Evolutionary conservation across 92 coral and sea anemone genomes (phyloP).

Genomic region (Palythoa caribaeorum): DNA sequence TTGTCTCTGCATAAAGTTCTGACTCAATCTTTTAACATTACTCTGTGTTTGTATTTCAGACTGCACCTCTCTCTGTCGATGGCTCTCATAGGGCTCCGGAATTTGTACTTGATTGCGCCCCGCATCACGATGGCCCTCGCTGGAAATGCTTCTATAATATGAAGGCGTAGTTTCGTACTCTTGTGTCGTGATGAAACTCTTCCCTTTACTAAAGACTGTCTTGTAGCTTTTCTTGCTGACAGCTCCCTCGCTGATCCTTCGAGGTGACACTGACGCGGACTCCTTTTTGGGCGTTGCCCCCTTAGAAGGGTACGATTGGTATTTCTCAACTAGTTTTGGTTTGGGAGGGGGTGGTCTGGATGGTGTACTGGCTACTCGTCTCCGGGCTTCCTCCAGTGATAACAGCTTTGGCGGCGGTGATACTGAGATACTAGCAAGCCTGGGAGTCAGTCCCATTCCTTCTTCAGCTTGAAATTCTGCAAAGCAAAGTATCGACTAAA

Average conservation of each 20-base stretch:
- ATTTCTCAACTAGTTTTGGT: conserved; percentile 52
- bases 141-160: conserved; percentile 63
- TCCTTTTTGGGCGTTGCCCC: conserved; percentile 52
- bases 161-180: conserved; percentile 70
- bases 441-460: conserved; percentile 65
- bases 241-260: conserved; percentile 61
- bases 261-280: conserved; percentile 58
- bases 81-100: conserved; percentile 35
- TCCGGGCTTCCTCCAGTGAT: conserved; percentile 95
- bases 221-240: conserved; percentile 65
- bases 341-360: conserved; percentile 67
- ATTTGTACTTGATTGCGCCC: background rate
- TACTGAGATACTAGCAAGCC: conserved; percentile 93
- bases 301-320: conserved; percentile 55
- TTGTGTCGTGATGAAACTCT: conserved; percentile 68
- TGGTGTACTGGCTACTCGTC: conserved; percentile 80
- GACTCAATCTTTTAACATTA: background rate
- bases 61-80: conserved; percentile 21
- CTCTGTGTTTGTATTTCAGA: background rate
- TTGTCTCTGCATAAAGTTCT: background rate
- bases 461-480: conserved; percentile 52
- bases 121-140: conserved; percentile 16
- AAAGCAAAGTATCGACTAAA: background rate
- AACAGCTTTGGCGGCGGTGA: conserved; percentile 95
- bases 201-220: conserved; percentile 66